A percentile compares a stretch with the other conserved stretches of the same genome.
These are phyloP conservation scores for Paedocypris sp. DNA, from an alignment of 2,113 vertebrate genomes.

Conservation along the genomic window DNA sequence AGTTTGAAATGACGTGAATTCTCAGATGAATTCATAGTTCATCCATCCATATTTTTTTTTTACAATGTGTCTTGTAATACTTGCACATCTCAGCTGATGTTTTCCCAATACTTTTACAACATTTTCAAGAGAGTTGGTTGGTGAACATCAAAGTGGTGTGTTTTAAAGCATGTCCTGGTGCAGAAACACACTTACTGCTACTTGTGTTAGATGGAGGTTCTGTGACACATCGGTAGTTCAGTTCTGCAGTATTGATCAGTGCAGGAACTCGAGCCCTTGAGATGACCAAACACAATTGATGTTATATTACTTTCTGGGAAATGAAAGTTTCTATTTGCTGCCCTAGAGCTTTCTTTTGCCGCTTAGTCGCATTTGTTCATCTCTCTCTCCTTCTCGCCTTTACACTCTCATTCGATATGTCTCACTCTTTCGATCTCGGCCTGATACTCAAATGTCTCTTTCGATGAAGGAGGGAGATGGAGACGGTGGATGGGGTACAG, in stretches of 20 bases:
- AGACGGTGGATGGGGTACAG: conserved; percentile 1
- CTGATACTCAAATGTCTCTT: neutral
- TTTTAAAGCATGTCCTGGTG: neutral
- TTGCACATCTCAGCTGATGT: neutral
- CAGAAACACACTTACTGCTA: neutral
- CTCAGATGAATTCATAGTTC: too few species aligned
- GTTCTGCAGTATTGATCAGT: conserved; percentile 22
- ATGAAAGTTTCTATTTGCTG: conserved; percentile 27
- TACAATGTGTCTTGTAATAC: too few species aligned
- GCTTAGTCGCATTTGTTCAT: neutral
- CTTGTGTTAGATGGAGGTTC: conserved; percentile 10
- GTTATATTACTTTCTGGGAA: conserved; percentile 25
- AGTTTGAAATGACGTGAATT: too few species aligned
- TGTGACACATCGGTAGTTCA: conserved; percentile 2
- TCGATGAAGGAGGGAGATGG: neutral
- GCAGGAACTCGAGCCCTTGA: neutral
- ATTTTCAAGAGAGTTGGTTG: neutral
- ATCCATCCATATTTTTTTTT: too few species aligned
- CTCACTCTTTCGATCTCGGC: neutral
- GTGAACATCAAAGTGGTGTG: neutral
- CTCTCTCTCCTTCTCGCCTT: neutral
- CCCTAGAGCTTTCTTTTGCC: conserved; percentile 22
- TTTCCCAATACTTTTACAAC: neutral
- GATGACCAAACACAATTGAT: conserved; percentile 24
- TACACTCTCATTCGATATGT: neutral